A percentile compares a stretch with the other conserved stretches of the same genome.
phyloP scores from a whole-genome alignment of 2,113 vertebrate species.

The Cephalopterus ornatus region DNA sequence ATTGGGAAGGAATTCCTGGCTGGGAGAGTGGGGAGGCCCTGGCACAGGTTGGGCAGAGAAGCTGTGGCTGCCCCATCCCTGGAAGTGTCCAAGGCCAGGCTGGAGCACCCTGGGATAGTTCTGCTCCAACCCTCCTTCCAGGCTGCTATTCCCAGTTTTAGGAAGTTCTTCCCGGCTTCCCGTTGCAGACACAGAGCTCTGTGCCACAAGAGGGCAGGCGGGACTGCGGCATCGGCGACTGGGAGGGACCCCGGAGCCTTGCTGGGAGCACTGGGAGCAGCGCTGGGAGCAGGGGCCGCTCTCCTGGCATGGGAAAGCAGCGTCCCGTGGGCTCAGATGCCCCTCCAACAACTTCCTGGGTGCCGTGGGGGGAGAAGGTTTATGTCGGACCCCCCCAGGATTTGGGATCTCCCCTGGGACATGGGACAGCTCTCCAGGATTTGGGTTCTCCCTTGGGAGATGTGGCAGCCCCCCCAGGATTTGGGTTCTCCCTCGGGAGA shows the following conservation, averaged over 20 bases:
- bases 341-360: not conserved
- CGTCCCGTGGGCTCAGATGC: not conserved
- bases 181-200: not conserved
- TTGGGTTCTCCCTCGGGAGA: not conserved
- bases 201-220: not conserved
- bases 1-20: not conserved
- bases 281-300: not conserved
- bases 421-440: too few relatives aligned
- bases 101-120: not conserved
- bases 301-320: not conserved
- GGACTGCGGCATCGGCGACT: not conserved
- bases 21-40: not conserved
- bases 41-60: not conserved
- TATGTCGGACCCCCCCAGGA: not conserved
- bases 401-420: not conserved
- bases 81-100: not conserved
- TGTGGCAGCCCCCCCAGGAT: not conserved
- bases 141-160: accelerated
- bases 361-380: not conserved
- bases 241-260: not conserved
- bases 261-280: not conserved
- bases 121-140: not conserved
- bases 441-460: not conserved
- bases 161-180: not conserved
- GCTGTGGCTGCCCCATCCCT: not conserved